Base-by-base conservation (phyloP, 2,888 invertebrate species). In the Hirtodrosophila alboralis region DNA sequence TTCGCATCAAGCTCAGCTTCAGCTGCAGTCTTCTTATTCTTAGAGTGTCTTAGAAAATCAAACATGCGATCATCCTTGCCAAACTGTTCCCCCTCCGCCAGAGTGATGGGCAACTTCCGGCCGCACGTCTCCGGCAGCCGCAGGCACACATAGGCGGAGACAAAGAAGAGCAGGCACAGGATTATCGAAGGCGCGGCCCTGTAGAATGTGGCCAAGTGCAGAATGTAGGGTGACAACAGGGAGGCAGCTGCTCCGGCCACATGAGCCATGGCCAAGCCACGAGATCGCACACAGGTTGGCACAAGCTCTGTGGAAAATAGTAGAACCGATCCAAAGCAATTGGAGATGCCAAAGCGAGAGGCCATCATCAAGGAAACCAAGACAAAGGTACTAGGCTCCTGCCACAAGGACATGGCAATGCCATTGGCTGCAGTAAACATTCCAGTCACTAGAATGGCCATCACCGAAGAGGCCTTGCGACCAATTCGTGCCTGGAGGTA, bases 281-380 rank as follows among this genome's bases (percentile, higher is more conserved):
- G 92, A 0, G 93, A 93, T 40, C 93, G 88, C 6, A 93, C 92
- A 52, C 92, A 92, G 7, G 93, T 93, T 10, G 93, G 93, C 48
- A 93, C 92, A 9, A 93, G 84, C 80, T 93, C 93, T 0, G 93
- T 92, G 3, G 93, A 92, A 71, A 93, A 93, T 80, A 93, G 92
- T 33, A 92, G 91, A 3, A 92, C 92, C 3, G 93, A 92, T 73
- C 93, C 93, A 67, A 92, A 92, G 2, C 92, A 92, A 0, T 93
- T 90, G 9, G 92, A 92, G 5, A 93, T 91, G 4, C 91, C 91
- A 14, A 93, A 90, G 12, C 93, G 90, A 1, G 92, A 91, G 27
- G 91, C 84, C 27, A 93, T 85, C 4, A 91, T 90, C 38, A 93
- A 63, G 4, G 75, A 52, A 1, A 91, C 87, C 27, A 92, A 85